Evolutionary conservation across 2,888 invertebrate genomes (phyloP).

Genomic region (Heliconius hortense): DNA sequence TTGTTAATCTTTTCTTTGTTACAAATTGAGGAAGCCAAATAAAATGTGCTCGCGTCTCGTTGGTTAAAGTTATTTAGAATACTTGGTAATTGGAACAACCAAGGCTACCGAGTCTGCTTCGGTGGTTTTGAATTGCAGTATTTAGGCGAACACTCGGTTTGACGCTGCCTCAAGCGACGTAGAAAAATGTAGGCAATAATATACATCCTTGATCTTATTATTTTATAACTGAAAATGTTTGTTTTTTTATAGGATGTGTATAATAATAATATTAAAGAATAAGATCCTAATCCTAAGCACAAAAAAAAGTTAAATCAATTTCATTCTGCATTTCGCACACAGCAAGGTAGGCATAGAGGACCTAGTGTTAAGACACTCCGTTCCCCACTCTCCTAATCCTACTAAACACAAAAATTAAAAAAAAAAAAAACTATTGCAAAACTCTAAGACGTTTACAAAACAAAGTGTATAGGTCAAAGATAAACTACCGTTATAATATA

Average conservation of each 20-base stretch:
- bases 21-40: slow-evolving; percentile 43
- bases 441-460: not conserved
- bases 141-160: slow-evolving; percentile 14
- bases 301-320: not conserved
- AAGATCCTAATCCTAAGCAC: not conserved
- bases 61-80: slow-evolving; percentile 39
- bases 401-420: too few relatives aligned
- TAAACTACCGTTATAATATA: slow-evolving; percentile 26
- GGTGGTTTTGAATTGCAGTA: slow-evolving; percentile 33
- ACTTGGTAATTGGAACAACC: slow-evolving; percentile 36
- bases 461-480: slow-evolving; percentile 10
- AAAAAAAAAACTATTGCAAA: not conserved
- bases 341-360: too few relatives aligned
- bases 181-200: not conserved
- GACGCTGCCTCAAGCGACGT: not conserved
- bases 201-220: slow-evolving; percentile 15
- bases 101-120: slow-evolving; percentile 35
- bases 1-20: slow-evolving; percentile 34
- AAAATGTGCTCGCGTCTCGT: slow-evolving; percentile 30
- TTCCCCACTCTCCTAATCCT: too few relatives aligned
- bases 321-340: too few relatives aligned
- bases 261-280: too few relatives aligned
- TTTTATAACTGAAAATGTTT: too few relatives aligned
- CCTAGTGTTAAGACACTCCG: too few relatives aligned
- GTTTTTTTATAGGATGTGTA: not conserved